Evolutionary conservation across 2,797 vertebrate genomes (phyloP), one percentile per base, ranked within the genome.

Genomic region (Pterois miles): DNA sequence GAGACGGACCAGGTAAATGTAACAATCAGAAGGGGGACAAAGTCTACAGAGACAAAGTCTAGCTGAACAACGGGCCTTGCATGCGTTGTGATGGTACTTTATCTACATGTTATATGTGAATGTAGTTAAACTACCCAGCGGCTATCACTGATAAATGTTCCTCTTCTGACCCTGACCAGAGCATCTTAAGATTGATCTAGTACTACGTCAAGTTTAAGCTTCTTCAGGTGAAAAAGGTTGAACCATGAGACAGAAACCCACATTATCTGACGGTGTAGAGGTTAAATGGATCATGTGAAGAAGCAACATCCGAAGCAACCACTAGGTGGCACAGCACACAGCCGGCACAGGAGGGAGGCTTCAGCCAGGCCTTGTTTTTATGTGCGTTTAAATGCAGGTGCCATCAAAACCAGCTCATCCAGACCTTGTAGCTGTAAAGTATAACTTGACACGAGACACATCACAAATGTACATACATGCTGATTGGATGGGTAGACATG

Each of bases 321-420:
- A 95, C 94, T 94, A 91, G 95, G 92, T 95, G 95, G 94, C 92
- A 92, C n/a, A 90, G 83, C 78, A 84, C 52, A 77, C 90, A 92
- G 93, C 60, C 64, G 67, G 59, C 80, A 69, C 40, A 56, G 59
- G 54, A n/a, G 20, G 29, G 25, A 79, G 57, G 52, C 68, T 74
- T 18, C 27, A 83, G 59, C 58, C 64, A 54, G 72, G 65, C 63
- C 65, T 79, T 29, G 52, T 18, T 48, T 71, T 75, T 54, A 29
- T 67, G 46, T 50, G 46, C n/a, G 46, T 50, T 80, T 74, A 65
- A 56, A 80, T 66, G 65, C 69, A 81, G 71, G 50, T 81, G 53
- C 34, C 56, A 87, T 89, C 84, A 88, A 86, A 91, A 81, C 69
- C 77, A 84, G 78, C 83, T 89, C 81, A 71, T 77, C 71, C 78